Conservation (phyloP, 2,113 vertebrate genomes). For the Tylochromis polylepis region DNA sequence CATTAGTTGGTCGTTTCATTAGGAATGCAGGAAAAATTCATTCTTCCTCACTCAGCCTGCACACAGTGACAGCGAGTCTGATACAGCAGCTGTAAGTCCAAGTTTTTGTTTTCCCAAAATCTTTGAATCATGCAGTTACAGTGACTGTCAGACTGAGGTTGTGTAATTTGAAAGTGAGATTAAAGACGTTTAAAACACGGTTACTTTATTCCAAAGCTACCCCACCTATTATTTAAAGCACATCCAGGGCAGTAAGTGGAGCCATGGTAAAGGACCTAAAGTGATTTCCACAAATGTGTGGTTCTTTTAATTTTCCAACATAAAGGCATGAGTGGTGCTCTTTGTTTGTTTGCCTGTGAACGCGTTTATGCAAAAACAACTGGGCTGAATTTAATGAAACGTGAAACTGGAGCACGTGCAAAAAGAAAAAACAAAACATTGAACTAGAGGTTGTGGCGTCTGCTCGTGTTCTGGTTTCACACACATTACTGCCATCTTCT, state of each 20-base stretch:
- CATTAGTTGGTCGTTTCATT: background rate
- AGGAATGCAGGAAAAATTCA: background rate
- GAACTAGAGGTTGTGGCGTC: background rate
- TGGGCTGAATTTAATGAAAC: background rate
- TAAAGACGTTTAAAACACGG: background rate
- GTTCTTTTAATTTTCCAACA: background rate
- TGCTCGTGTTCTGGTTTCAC: background rate
- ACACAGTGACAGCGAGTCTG: background rate
- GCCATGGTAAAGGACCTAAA: background rate
- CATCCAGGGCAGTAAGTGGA: background rate
- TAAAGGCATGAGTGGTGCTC: background rate
- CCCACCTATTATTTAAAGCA: background rate
- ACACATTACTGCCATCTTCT: constrained; percentile 4
- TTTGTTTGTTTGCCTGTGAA: background rate
- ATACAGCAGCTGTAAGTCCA: background rate
- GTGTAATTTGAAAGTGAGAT: background rate
- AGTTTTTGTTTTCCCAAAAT: background rate
- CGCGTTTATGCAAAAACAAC: background rate
- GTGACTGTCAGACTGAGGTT: background rate
- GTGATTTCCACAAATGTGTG: background rate
- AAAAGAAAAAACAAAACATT: background rate
- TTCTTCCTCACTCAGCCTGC: background rate
- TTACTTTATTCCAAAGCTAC: background rate
- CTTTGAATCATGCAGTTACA: background rate
- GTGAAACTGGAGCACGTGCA: background rate